Evolutionary conservation across 2,797 vertebrate species (phyloP).

Genomic region (Hydrophis major): DNA sequence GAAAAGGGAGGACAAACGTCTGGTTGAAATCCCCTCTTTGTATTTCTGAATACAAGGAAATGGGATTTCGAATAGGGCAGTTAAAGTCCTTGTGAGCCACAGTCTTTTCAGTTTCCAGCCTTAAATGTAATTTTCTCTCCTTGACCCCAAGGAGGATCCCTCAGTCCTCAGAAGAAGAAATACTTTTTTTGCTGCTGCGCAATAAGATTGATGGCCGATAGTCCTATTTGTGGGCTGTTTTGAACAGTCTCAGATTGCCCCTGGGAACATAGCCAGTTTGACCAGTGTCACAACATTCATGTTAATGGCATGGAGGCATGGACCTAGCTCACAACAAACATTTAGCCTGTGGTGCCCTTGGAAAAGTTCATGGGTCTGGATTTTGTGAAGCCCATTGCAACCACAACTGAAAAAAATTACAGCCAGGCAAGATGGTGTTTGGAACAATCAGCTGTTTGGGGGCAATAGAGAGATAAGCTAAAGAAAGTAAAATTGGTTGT

Average conservation of each 20-base stretch:
- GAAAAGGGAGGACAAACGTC: neutral
- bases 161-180: neutral
- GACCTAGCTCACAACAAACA: neutral
- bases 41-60: neutral
- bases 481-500: neutral
- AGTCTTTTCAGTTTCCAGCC: neutral
- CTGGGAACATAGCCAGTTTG: neutral
- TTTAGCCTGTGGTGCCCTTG: neutral
- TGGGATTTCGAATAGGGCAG: neutral
- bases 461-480: neutral
- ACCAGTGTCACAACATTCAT: no score
- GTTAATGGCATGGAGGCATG: neutral
- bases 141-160: neutral
- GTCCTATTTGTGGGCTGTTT: neutral
- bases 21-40: neutral
- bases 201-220: accelerated
- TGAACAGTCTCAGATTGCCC: neutral
- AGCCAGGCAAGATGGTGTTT: neutral
- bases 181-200: neutral
- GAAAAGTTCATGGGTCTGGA: neutral
- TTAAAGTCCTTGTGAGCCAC: no score
- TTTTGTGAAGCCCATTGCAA: neutral
- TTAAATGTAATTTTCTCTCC: neutral
- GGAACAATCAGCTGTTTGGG: neutral
- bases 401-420: neutral